phyloP scores from a whole-genome alignment of 2,113 vertebrate genomes.

The Dermatemys mawii region DNA sequence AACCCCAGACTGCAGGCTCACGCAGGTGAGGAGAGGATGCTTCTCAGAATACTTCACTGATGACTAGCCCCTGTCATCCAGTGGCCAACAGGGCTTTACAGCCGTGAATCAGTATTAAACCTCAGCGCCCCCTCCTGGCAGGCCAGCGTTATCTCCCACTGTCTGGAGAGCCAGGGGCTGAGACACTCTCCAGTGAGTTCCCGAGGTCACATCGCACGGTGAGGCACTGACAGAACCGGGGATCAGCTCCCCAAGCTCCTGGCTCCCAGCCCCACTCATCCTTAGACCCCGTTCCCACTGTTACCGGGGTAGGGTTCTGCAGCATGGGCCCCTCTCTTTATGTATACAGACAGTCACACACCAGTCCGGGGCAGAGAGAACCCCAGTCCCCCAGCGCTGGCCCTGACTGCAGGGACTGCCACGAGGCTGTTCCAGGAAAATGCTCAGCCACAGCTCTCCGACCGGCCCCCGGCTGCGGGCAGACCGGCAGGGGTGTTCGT shows the following conservation, averaged over 20 bases:
- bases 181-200: neutral
- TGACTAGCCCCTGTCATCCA: neutral
- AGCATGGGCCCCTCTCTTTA: neutral
- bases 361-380: neutral
- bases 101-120: rapidly evolving
- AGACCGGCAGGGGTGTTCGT: neutral
- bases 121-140: neutral
- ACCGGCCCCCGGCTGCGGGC: neutral
- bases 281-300: neutral
- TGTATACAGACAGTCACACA: too few species aligned
- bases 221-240: neutral
- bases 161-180: neutral
- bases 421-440: neutral
- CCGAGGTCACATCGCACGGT: neutral
- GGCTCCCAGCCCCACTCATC: neutral
- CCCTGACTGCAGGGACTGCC: neutral
- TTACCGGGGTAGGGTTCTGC: neutral
- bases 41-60: neutral
- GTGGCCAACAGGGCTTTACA: neutral
- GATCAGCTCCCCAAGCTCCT: neutral
- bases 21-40: neutral
- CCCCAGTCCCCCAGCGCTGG: neutral
- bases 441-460: neutral
- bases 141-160: neutral
- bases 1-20: rapidly evolving